phyloP scores from a whole-genome alignment of 2,888 invertebrate genomes.

The Lithophane ornitopus region DNA sequence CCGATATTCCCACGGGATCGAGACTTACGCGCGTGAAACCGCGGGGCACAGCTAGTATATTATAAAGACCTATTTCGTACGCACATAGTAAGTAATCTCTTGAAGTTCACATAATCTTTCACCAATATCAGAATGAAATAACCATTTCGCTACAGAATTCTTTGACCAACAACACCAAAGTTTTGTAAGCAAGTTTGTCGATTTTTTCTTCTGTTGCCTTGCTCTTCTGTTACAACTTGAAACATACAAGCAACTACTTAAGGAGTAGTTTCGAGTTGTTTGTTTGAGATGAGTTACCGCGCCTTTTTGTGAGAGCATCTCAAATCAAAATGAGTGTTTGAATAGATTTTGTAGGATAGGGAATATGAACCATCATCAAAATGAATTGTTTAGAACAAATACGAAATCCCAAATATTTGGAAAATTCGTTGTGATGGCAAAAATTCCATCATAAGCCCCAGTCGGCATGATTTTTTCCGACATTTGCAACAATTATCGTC shows the following conservation, averaged over 20 bases:
- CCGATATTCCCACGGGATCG: too few relatives aligned
- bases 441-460: not conserved
- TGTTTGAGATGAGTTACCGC: conserved; percentile 32
- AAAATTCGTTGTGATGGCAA: not conserved
- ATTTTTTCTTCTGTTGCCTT: not conserved
- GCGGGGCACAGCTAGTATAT: too few relatives aligned
- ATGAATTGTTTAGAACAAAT: not conserved
- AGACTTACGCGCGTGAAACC: too few relatives aligned
- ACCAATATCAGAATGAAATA: not conserved
- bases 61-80: not conserved
- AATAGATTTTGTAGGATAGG: not conserved
- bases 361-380: not conserved
- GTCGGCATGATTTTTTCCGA: too few relatives aligned
- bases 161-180: conserved; percentile 2
- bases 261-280: conserved; percentile 32
- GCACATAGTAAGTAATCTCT: not conserved
- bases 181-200: conserved; percentile 2
- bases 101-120: conserved; percentile 2
- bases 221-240: not conserved
- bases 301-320: conserved; percentile 15
- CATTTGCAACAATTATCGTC: too few relatives aligned
- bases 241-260: conserved; percentile 29
- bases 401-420: not conserved
- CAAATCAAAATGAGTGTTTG: conserved; percentile 7
- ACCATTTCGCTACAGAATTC: not conserved